Percentiles rank a stretch among this genome's conserved stretches.
phyloP scores from a whole-genome alignment of 1,140 invertebrate genomes.

The Platyscapa corneri region DNA sequence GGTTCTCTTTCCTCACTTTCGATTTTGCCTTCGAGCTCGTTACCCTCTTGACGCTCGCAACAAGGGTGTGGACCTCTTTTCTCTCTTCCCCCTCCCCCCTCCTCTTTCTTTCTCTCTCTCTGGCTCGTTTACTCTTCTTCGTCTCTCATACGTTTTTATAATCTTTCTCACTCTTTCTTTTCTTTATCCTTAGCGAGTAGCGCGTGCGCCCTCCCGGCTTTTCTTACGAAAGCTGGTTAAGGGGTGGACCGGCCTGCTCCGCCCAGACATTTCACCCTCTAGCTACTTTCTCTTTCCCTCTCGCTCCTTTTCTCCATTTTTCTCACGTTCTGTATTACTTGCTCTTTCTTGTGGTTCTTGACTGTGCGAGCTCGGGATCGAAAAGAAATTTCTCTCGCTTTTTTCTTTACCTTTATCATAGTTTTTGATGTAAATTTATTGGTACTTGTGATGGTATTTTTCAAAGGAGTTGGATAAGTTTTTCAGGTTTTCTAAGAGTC shows the following conservation, averaged over 20 bases:
- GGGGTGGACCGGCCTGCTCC: conserved; percentile 62
- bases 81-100: conserved; percentile 52
- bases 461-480: not conserved
- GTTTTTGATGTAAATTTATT: not conserved
- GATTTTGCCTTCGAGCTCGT: conserved; percentile 62
- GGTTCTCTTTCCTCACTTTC: conserved; percentile 57
- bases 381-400: conserved; percentile 1
- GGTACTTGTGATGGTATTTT: not conserved
- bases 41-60: conserved; percentile 60
- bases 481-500: not conserved
- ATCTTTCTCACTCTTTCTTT: conserved; percentile 23
- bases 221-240: conserved; percentile 62
- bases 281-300: conserved; percentile 56
- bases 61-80: conserved; percentile 59
- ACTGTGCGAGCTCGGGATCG: not conserved
- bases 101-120: conserved; percentile 13
- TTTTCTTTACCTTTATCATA: not conserved
- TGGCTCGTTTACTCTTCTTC: conserved; percentile 16
- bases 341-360: not conserved
- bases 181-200: not conserved
- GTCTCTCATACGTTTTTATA: no score
- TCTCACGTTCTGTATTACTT: not conserved
- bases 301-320: not conserved
- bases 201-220: conserved; percentile 51
- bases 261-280: conserved; percentile 61